Evolutionary conservation across 2,888 invertebrate species (phyloP), one percentile per base, ranked within the genome.

Genomic region (Agonopterix heracliana): DNA sequence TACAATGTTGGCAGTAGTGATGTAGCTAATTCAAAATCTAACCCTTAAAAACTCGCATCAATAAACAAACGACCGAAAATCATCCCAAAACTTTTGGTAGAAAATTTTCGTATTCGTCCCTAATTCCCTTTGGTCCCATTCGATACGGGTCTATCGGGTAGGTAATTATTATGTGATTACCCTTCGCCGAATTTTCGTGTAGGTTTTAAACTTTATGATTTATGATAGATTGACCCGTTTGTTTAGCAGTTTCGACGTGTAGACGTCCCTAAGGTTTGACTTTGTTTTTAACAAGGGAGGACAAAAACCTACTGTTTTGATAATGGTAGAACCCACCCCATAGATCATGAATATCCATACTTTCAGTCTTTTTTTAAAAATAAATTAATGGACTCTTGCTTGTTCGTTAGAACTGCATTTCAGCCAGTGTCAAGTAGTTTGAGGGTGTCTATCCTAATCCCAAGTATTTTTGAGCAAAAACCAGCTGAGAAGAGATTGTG

Each of bases 101-200:
- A 36, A 49, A 53, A 40, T 26, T 26, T 26, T 26, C 26, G 26
- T 26, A 26, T 52, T 47, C 45, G 53, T 51, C 46, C 50, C 49
- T 63, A 64, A 60, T 62, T 26, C 57, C 64, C 57, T 60, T 60
- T 60, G 54, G 54, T 47, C 62, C 64, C 59, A 66, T 66, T 74
- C 67, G 68, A 74, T 71, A 61, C 66, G 9, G 38, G 38, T 38
- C n/a, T 76, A 77, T 75, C 66, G 74, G 65, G 68, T 78, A 73
- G 65, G 68, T 78, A 73, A 82, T 85, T 81, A 84, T 81, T 78
- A 76, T 70, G 78, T 75, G 82, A 85, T 84, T 82, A 84, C 79
- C 79, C 77, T 74, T 69, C 61, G 59, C 57, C 71, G 26, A 26
- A 26, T 67, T 77, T 72, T 77, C 76, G 71, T 74, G 77, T 75